Conservation (phyloP, 2,113 vertebrate genomes). For the Spilogale gracilis region DNA sequence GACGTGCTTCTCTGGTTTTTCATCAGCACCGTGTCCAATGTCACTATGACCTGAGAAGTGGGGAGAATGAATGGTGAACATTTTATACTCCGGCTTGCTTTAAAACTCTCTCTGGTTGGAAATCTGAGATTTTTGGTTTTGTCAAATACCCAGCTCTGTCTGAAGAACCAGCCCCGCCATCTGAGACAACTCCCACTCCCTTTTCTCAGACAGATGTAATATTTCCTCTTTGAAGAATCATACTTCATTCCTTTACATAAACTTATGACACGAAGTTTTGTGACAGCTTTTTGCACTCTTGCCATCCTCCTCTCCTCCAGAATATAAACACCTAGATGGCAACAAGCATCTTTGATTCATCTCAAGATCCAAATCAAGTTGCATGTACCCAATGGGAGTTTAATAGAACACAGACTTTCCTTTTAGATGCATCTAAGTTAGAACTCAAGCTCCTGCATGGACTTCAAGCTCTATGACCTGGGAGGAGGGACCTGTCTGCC, state of each 20-base stretch:
- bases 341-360: neutral
- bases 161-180: neutral
- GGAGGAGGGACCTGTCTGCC: neutral
- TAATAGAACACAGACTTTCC: neutral
- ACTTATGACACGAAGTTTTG: neutral
- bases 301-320: neutral
- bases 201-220: neutral
- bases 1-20: neutral
- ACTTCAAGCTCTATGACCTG: neutral
- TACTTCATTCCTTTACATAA: neutral
- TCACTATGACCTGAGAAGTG: neutral
- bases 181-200: neutral
- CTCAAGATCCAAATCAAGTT: neutral
- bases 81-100: conserved; percentile 37
- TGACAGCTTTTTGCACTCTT: neutral
- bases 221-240: neutral
- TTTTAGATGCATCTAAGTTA: neutral
- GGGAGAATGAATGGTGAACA: neutral
- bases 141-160: neutral
- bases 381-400: neutral
- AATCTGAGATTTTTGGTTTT: neutral
- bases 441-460: neutral
- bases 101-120: conserved; percentile 20
- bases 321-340: neutral
- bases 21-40: neutral